phyloP scores from a whole-genome alignment of 2,113 vertebrate species.

The Nothobranchius kuhntae region DNA sequence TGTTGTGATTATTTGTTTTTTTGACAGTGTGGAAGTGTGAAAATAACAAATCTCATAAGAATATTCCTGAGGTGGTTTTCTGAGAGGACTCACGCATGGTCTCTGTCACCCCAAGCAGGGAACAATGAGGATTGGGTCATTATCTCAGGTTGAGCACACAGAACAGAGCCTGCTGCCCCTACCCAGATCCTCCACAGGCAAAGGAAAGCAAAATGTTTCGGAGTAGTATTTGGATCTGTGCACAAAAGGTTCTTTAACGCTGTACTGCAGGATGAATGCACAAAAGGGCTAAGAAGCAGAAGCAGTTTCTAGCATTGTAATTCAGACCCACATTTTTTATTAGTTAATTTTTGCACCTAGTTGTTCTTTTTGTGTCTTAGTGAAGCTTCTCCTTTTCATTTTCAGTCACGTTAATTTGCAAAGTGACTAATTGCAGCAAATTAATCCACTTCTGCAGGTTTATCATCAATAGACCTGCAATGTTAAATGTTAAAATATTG shows the following conservation, averaged over 20 bases:
- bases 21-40: background rate
- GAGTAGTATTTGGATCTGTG: background rate
- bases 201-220: constrained; percentile 14
- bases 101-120: constrained; percentile 22
- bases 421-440: too few species aligned
- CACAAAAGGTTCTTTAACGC: background rate
- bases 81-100: constrained; percentile 9
- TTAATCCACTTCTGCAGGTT: background rate
- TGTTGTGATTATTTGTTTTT: constrained; percentile 2
- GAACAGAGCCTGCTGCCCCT: constrained; percentile 1
- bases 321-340: background rate
- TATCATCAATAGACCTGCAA: background rate
- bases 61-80: background rate
- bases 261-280: background rate
- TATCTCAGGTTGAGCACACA: constrained; percentile 29
- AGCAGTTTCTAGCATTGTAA: too few species aligned
- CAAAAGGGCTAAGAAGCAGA: background rate
- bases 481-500: background rate
- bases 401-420: background rate
- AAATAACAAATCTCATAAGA: background rate
- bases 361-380: too few species aligned
- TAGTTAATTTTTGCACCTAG: background rate
- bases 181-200: constrained; percentile 22
- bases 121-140: constrained; percentile 40
- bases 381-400: constrained; percentile 2